Evolutionary conservation across 2,113 vertebrate species (phyloP).

Genomic region (Amazona vittata): DNA sequence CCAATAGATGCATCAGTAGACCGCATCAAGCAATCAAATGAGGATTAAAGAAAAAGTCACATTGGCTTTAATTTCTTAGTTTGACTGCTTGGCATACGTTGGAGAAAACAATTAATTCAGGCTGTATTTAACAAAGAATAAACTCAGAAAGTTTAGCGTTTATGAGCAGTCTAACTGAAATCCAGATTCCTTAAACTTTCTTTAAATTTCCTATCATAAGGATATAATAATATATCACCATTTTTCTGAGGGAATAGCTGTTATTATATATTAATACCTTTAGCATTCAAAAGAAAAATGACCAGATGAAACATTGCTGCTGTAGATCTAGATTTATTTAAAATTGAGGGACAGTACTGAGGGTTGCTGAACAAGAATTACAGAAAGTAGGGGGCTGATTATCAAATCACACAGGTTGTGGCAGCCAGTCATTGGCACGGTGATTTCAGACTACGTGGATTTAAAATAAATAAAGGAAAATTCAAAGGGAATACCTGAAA

Average conservation of each 20-base stretch:
- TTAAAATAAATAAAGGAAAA: background rate
- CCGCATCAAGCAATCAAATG: constrained; percentile 64
- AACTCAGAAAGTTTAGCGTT: background rate
- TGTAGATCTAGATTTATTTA: background rate
- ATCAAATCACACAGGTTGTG: background rate
- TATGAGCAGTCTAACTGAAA: background rate
- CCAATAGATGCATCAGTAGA: constrained; percentile 27
- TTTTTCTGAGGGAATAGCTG: background rate
- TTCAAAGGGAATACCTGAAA: background rate
- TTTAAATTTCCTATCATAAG: background rate
- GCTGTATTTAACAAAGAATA: background rate
- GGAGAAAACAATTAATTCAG: constrained; percentile 38
- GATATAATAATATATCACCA: background rate
- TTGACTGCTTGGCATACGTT: constrained; percentile 26
- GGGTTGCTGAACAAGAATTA: background rate
- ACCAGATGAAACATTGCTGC: background rate
- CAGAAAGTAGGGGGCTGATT: background rate
- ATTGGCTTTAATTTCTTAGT: constrained; percentile 47
- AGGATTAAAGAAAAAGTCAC: constrained; percentile 58
- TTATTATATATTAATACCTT: background rate
- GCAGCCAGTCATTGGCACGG: background rate
- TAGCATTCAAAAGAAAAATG: background rate
- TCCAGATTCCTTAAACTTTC: background rate
- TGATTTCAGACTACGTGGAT: background rate
- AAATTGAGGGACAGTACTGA: background rate